Percentiles rank a stretch among this genome's conserved stretches.
Evolutionary conservation across 2,888 invertebrate genomes (phyloP).

Genomic region (Rhimphoctona megacephalus): DNA sequence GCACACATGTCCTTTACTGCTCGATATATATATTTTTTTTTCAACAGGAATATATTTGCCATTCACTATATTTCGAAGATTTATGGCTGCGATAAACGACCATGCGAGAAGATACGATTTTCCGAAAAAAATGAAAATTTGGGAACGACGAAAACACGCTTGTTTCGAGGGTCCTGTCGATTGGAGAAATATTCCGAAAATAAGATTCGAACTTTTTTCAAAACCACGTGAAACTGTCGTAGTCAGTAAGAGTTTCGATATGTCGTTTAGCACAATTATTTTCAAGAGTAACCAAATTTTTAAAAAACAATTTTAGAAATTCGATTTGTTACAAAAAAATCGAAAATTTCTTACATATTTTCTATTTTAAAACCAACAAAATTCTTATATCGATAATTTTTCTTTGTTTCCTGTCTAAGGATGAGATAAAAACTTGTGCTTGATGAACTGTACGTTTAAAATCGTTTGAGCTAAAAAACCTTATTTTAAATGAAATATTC

Average conservation of each 20-base stretch:
- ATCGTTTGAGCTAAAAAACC: neutral
- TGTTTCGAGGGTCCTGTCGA: conserved; percentile 55
- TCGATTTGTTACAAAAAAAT: neutral
- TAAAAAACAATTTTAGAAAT: neutral
- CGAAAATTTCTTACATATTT: neutral
- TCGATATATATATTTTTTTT: neutral
- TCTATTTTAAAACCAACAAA: too few species aligned
- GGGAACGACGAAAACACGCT: conserved; percentile 46
- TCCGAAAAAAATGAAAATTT: conserved; percentile 57
- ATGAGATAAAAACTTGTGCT: neutral
- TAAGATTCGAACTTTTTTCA: conserved; percentile 49
- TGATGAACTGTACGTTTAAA: neutral
- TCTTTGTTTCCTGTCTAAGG: neutral
- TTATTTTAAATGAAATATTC: neutral
- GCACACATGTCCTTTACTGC: neutral
- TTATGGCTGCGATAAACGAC: conserved; percentile 43
- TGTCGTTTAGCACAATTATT: neutral
- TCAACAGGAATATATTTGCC: conserved; percentile 64
- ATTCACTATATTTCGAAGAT: conserved; percentile 43
- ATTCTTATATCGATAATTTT: neutral
- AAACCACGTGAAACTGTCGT: conserved; percentile 39
- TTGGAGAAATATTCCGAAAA: conserved; percentile 58
- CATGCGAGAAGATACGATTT: conserved; percentile 53
- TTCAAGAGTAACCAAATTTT: neutral
- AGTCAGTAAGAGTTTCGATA: conserved; percentile 55